phyloP scores from a whole-genome alignment of 2,113 vertebrate genomes.

The Heloderma charlesbogerti region DNA sequence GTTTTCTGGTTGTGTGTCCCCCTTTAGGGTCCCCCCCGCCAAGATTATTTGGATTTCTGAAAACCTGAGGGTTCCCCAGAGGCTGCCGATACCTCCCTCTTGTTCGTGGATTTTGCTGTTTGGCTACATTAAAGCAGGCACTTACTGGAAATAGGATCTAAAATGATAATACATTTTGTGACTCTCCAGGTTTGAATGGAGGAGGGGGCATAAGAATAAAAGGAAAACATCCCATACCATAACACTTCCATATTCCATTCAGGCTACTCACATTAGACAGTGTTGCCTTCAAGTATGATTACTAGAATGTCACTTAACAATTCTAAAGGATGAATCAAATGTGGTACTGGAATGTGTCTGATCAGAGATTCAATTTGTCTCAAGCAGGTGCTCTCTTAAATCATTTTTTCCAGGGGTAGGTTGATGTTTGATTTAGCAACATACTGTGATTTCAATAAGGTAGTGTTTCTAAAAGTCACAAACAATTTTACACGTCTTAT shows the following conservation, averaged over 20 bases:
- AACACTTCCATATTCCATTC: not conserved
- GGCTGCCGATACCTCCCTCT: not conserved
- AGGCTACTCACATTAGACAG: not conserved
- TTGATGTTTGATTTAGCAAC: not conserved
- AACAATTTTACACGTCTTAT: not conserved
- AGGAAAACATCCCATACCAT: not conserved
- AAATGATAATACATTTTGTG: not conserved
- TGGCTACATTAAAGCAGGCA: not conserved
- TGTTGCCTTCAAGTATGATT: not conserved
- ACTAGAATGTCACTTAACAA: not conserved
- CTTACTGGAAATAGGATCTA: not conserved
- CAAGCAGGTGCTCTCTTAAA: no score
- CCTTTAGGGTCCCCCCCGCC: not conserved
- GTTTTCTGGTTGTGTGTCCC: no score
- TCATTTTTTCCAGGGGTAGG: not conserved
- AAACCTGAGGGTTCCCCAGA: not conserved
- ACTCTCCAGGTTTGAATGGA: not conserved
- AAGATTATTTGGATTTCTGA: not conserved
- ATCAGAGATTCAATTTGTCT: not conserved
- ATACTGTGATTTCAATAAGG: not conserved
- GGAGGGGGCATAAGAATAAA: not conserved
- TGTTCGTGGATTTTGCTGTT: not conserved
- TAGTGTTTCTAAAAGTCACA: not conserved
- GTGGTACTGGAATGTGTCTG: not conserved
- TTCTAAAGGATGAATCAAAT: not conserved